Base-by-base conservation (phyloP, 2,113 vertebrate genomes). In the Atlantisia rogersi region DNA sequence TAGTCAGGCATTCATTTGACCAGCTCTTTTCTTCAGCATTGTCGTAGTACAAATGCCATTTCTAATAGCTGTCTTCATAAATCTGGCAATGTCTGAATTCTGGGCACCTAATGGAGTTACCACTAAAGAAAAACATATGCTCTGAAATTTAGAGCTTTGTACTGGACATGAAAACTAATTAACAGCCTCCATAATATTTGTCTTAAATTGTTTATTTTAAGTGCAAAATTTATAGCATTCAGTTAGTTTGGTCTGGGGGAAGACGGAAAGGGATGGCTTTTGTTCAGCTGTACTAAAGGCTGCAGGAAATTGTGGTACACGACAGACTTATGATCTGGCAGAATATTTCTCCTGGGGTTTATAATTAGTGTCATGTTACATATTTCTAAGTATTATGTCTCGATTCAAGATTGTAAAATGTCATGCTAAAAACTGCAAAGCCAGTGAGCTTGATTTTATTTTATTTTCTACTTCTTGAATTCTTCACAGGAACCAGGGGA, bases 61-160 rank as follows among this genome's bases (percentile, higher is more conserved):
- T 95, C 86, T 78, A 81, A 89, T 71, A 91, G 26, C 48, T 85
- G 62, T 56, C 56, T 95, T 96, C 84, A 92, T 92, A 92, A 92
- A 91, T 87, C 86, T 96, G 82, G 64, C 55, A 74, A 2, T 62
- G 83, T 91, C 82, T 86, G 80, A 90, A 74, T 89, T 88, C 80
- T 94, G 83, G 76, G 60, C 39, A 81, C 81, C 76, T 92, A 92
- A 87, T 93, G 80, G 93, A 94, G 71, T 94, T 93, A 91, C 68
- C 56, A 37, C 82, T 93, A 88, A 96, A 90, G 90, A 73, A 93
- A 95, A 94, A 93, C 94, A 96, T 70, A 52, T 86, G 92, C 85
- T 92, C 40, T 80, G 73, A 84, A 95, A 88, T 68, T 70, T 64
- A 69, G 62, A 74, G 84, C 79, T 96, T 82, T 60, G n/a, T 92